phyloP scores from a whole-genome alignment of 2,797 vertebrate species.

The Tamandua tetradactyla region DNA sequence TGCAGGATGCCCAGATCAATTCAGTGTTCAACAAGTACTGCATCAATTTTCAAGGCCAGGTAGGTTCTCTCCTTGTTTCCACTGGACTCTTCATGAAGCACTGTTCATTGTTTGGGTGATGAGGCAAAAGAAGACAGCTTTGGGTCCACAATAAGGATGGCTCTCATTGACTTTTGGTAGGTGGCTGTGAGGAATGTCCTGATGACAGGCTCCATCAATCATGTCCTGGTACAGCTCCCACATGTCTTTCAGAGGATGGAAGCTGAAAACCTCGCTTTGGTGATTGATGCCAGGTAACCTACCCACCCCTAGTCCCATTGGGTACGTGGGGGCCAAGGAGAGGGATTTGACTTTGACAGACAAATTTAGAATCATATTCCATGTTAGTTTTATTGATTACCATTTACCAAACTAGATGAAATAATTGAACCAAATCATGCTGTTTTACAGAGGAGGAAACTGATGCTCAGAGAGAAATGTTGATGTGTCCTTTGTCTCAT shows the following conservation, averaged over 20 bases:
- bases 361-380: neutral
- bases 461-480: neutral
- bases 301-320: neutral
- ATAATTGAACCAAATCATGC: fast-evolving
- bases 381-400: neutral
- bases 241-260: constrained; percentile 95
- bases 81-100: neutral
- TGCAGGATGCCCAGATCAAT: constrained; percentile 96
- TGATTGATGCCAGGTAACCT: constrained; percentile 91
- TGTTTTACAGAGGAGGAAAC: neutral
- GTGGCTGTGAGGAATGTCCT: constrained; percentile 90
- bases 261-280: constrained; percentile 87
- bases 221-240: constrained; percentile 94
- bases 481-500: neutral
- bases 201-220: constrained; percentile 92
- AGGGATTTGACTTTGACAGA: neutral
- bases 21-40: constrained; percentile 94
- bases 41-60: constrained; percentile 93
- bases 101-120: neutral
- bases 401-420: neutral
- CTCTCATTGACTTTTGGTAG: constrained; percentile 79
- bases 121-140: neutral
- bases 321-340: neutral
- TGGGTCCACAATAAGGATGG: neutral
- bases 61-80: constrained; percentile 73